Base-by-base conservation (phyloP, 2,888 invertebrate species). In the Lordiphosa andalusiaca region DNA sequence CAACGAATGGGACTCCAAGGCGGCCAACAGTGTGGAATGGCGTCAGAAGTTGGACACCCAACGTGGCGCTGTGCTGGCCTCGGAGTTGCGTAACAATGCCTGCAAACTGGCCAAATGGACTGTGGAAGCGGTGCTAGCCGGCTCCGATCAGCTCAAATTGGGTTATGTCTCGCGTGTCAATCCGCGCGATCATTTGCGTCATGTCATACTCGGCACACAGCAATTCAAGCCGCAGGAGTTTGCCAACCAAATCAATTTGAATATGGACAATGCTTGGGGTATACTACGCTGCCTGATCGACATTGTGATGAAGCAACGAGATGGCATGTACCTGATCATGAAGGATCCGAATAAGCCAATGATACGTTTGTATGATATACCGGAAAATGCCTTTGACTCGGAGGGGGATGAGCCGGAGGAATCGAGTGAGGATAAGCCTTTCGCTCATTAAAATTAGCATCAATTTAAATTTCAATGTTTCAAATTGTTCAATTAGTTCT, bases 231-330 rank as follows among this genome's bases (percentile, higher is more conserved):
- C 99, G 9, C 94, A 95, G 87, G 99, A 99, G 91, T 99, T 99
- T 90, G 99, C 99, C 9, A 96, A 96, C 6, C 99, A 99, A 90
- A 99, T 99, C 88, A 98, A 98, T 90, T 91, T 99, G 84, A 98
- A 98, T 88, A 98, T 99, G 98, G 99, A 99, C 90, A 99, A 99
- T 90, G 98, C 97, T 2, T 99, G 99, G 99, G 99, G 98, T 69
- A 96, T 99, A 59, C 91, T 99, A 63, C 93, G 99, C 12, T 99
- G 98, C 90, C 97, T 99, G 85, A 95, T 99, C 76, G 99, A 99
- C 85, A 95, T 97, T 67, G 96, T 98, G 84, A 96, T 98, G 95
- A 97, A 97, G 90, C 96, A 98, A 89, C 95, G 97, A 86, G 97
- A 98, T 88, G 98, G 99, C 68, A 95, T 95, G 90, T 99, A 98